Base-by-base conservation (phyloP, 2,797 vertebrate species). In the Hippopotamyrus pictus region DNA sequence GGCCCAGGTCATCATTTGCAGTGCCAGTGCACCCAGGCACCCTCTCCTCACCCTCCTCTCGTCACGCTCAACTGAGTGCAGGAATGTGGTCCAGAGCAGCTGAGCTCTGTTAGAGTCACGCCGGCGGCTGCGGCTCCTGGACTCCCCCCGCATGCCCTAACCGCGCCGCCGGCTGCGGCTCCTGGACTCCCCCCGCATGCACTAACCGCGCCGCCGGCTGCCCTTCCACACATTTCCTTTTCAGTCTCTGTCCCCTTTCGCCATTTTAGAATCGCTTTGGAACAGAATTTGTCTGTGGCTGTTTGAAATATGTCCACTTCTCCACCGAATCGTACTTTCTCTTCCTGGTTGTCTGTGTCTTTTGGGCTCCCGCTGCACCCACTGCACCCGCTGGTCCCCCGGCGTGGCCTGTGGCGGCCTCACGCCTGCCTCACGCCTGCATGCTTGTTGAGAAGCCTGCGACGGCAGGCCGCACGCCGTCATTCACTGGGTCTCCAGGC, bases 401-500 rank as follows among this genome's bases (percentile, higher is more conserved):
- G 19, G 17, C 44, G 0, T 7, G 79, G 19, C 5, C 1, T 69
- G 62, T 33, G 62, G 62, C 0, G 3, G 25, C 62, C 9, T 5
- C 9, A 12, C 9, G 25, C 59, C 25, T 65, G n/a, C n/a, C n/a
- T n/a, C n/a, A n/a, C n/a, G n/a, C 37, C 37, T 3, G 3, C 25
- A 14, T 33, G 62, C 62, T 33, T 1, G 3, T 12, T 1, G 25
- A 29, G 62, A 69, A 1, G 62, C 65, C 11, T 14, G 29, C 29
- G 4, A 14, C 3, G 65, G 11, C 65, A 69, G 29, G 1, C 29
- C 25, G 12, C 65, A 6, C 11, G 29, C 4, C 65, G 5, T 33
- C 65, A 5, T 69, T 33, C 65, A 33, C 12, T 14, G 95, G 95
- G 94, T 93, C 92, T 93, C 94, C 93, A 94, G 94, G 95, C 95